These are phyloP conservation scores for Donacobius atricapilla DNA, from an alignment of 2,113 vertebrate species.

Conservation along the genomic window DNA sequence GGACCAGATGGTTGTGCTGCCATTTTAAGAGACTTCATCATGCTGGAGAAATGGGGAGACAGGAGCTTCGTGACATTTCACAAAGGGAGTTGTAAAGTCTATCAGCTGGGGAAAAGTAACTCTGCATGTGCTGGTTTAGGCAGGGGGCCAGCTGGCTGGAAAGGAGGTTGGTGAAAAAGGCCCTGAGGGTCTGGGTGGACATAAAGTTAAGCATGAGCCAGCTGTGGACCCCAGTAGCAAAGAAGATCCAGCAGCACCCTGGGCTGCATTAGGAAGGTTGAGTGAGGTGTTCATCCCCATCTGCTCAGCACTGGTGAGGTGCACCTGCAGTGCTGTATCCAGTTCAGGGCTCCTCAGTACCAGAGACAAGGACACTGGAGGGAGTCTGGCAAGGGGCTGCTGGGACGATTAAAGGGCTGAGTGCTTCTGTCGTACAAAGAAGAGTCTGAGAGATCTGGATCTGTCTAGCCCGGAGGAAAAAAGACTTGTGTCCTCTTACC, in stretches of 20 bases:
- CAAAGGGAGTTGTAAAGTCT: not conserved
- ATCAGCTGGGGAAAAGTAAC: not conserved
- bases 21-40: not conserved
- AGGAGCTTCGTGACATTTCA: not conserved
- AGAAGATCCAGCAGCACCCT: not conserved
- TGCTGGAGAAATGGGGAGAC: not conserved
- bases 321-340: not conserved
- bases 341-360: not conserved
- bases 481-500: not conserved
- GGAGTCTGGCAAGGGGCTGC: not conserved
- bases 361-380: not conserved
- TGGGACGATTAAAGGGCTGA: not conserved
- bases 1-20: not conserved
- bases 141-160: not conserved
- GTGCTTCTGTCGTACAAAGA: not conserved
- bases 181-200: not conserved
- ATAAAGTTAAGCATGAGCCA: not conserved
- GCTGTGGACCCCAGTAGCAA: no score
- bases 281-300: not conserved
- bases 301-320: not conserved
- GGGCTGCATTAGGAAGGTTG: not conserved
- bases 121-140: rapidly evolving
- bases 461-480: not conserved
- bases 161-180: not conserved
- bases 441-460: not conserved